Percentiles rank a stretch among this genome's conserved stretches.
Conservation (phyloP, 2,113 vertebrate genomes). For the Corythoichthys haematopterus region DNA sequence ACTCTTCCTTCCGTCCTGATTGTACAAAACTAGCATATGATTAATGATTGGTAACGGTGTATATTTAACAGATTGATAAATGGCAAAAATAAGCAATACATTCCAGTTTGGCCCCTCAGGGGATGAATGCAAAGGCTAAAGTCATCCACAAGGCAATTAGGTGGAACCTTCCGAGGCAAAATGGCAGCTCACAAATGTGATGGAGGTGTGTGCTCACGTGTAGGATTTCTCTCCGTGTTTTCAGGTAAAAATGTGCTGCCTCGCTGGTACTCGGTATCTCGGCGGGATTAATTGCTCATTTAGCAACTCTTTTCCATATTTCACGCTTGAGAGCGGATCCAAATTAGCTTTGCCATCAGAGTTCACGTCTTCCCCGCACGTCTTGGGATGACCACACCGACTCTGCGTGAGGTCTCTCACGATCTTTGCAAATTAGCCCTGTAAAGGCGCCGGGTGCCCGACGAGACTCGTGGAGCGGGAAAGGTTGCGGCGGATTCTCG, state of each 20-base stretch:
- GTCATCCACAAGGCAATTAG: constrained; percentile 1
- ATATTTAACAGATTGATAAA: not conserved
- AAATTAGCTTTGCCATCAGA: constrained; percentile 69
- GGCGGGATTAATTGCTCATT: constrained; percentile 68
- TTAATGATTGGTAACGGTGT: not conserved
- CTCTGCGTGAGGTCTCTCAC: not conserved
- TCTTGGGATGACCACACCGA: constrained; percentile 54
- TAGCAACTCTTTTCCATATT: constrained; percentile 68
- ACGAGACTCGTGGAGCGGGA: constrained; percentile 56
- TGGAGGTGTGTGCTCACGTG: constrained; percentile 1
- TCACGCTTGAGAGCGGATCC: constrained; percentile 64
- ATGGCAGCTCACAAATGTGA: not conserved
- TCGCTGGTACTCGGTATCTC: constrained; percentile 59
- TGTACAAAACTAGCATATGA: not conserved
- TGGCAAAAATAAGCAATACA: constrained; percentile 2
- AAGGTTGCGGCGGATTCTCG: constrained; percentile 69
- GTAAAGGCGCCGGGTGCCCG: constrained; percentile 42
- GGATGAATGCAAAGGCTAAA: not conserved
- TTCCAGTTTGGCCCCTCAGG: not conserved
- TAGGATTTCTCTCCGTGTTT: constrained; percentile 8
- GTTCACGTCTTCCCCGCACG: constrained; percentile 57
- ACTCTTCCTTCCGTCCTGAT: not conserved
- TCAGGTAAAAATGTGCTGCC: constrained; percentile 30
- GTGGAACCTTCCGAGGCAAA: not conserved
- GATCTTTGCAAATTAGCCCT: constrained; percentile 62